These are phyloP conservation scores for Rhinolophus sinicus DNA, from an alignment of 2,113 vertebrate genomes.

Conservation along the genomic window DNA sequence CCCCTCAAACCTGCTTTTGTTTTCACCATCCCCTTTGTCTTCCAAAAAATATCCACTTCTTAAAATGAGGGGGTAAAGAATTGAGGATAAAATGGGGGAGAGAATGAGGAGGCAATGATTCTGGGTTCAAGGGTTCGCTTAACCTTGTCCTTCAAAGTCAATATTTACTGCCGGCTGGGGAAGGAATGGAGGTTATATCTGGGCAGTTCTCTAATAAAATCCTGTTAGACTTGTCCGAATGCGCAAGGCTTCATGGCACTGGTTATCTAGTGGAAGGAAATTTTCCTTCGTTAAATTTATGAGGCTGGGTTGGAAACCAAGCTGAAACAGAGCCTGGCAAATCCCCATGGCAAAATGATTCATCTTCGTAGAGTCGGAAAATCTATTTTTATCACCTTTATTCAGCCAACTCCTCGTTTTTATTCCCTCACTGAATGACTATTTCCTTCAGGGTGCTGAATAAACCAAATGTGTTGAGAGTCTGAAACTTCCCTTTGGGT, in stretches of 20 bases:
- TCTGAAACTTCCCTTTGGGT: not conserved
- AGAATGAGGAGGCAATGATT: rapidly evolving
- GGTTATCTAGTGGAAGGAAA: constrained; percentile 56
- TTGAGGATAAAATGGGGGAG: not conserved
- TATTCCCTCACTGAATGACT: constrained; percentile 24
- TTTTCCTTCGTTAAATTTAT: constrained; percentile 65
- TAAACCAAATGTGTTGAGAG: not conserved
- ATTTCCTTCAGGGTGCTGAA: constrained; percentile 56
- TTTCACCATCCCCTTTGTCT: not conserved
- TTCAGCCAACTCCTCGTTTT: constrained; percentile 66
- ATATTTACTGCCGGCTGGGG: not conserved
- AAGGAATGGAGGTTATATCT: constrained; percentile 3
- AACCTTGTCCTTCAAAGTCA: not conserved
- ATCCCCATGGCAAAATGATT: constrained; percentile 72
- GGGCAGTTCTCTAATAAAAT: constrained; percentile 26
- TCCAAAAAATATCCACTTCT: not conserved
- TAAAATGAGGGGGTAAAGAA: not conserved
- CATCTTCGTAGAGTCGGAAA: constrained; percentile 52
- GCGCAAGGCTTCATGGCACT: not conserved
- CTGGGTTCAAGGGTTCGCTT: not conserved
- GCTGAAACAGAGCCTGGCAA: constrained; percentile 27
- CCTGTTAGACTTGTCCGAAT: constrained; percentile 33
- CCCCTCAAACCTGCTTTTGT: rapidly evolving
- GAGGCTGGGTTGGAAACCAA: constrained; percentile 54
- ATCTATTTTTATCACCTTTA: constrained; percentile 77